Base-by-base conservation (phyloP, 2,888 invertebrate genomes). In the Cheilosia grossa region DNA sequence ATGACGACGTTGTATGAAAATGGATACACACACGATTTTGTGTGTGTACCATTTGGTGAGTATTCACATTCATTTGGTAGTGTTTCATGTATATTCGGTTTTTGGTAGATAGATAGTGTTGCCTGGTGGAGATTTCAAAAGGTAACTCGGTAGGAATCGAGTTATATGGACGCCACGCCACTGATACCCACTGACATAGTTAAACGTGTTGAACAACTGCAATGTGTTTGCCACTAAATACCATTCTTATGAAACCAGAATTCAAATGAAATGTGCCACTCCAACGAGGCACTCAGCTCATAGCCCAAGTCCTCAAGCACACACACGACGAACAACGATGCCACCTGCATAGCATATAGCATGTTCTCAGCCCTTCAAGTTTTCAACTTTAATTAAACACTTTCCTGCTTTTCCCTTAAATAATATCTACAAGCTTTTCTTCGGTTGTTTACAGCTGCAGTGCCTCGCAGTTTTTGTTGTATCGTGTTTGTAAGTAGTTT, bases 161-260 rank as follows among this genome's bases (percentile, higher is more conserved):
- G n/a, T n/a, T n/a, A n/a, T n/a, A n/a, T n/a, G n/a, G n/a, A n/a
- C n/a, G n/a, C n/a, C n/a, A n/a, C n/a, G n/a, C n/a, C n/a, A n/a
- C n/a, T n/a, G n/a, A n/a, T n/a, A n/a, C n/a, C 79, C 64, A 66
- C 72, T 79, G 72, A 79, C 79, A 79, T 58, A 79, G 64, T 79
- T 79, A 63, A 58, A 42, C 9, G 33, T n/a, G 19, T 42, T 19
- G 24, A 53, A 59, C 47, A 17, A 44, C 54, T 2, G 13, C 24
- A 13, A 37, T 15, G 21, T 54, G 64, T 58, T 64, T 58, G 42
- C 72, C 79, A 72, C 79, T 79, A 79, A 79, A 72, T 79, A 53
- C 58, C 79, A 72, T 79, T 79, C 72, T 79, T 59, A 69, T 19
- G 24, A 44, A 72, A 56, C 63, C 63, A 70, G 37, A 70, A 78